A percentile compares a stretch with the other conserved stretches of the same genome.
Evolutionary conservation across 2,113 vertebrate genomes (phyloP).

Genomic region (human (Homo sapiens)): GRCh38 chr1:31420501-31421000

Average conservation of each 20-base stretch:
- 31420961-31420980: background rate
- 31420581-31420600: background rate
- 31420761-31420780: background rate
- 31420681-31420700: background rate
- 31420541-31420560: background rate
- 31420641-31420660: background rate
- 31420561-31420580: background rate
- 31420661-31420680: background rate
- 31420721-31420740: background rate
- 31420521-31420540: background rate
- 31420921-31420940: background rate
- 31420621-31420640: background rate
- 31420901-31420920: conserved; percentile 7
- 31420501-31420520: background rate
- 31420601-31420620: background rate
- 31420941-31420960: background rate
- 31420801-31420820: background rate
- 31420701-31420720: background rate
- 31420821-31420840: no score
- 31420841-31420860: background rate
- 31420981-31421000: background rate
- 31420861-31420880: background rate
- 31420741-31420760: background rate
- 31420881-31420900: background rate
- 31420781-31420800: background rate